phyloP scores from a whole-genome alignment of 2,888 invertebrate species.

The Dorcus parallelipipedus region DNA sequence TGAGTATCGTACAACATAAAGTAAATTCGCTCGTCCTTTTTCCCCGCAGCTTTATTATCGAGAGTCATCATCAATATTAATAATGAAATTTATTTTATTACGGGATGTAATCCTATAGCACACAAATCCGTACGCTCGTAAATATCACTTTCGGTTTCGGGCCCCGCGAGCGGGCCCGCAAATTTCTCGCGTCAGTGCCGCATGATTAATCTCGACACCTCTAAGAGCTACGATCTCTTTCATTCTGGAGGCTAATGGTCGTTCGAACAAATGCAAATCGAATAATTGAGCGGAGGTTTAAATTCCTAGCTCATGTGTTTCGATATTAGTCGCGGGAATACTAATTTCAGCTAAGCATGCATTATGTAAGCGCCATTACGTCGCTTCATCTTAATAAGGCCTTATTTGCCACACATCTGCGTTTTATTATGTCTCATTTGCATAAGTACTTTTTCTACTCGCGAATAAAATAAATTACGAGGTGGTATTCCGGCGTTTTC shows the following conservation, averaged over 20 bases:
- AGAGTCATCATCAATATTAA: conserved; percentile 13
- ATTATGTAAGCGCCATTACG: neutral
- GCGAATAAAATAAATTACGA: too few relatives aligned
- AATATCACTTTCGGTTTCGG: conserved; percentile 24
- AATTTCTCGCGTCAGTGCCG: conserved; percentile 22
- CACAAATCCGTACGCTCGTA: conserved; percentile 21
- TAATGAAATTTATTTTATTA: conserved; percentile 16
- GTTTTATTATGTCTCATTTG: too few relatives aligned
- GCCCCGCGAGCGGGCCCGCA: conserved; percentile 18
- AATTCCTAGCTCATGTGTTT: too few relatives aligned
- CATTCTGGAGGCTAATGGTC: neutral
- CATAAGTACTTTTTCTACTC: too few relatives aligned
- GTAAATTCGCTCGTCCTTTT: neutral
- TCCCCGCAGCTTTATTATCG: conserved; percentile 10
- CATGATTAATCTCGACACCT: conserved; percentile 24
- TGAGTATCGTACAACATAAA: neutral
- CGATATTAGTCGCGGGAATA: neutral
- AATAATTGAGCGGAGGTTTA: too few relatives aligned
- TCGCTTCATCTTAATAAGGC: neutral
- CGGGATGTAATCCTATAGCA: conserved; percentile 10
- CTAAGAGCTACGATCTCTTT: conserved; percentile 10
- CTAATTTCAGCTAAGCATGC: neutral
- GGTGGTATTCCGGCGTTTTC: too few relatives aligned
- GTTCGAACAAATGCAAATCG: neutral
- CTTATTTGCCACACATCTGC: too few relatives aligned